These are phyloP conservation scores for Turdus rufiventris DNA, from an alignment of 2,113 vertebrate species.

Conservation along the genomic window DNA sequence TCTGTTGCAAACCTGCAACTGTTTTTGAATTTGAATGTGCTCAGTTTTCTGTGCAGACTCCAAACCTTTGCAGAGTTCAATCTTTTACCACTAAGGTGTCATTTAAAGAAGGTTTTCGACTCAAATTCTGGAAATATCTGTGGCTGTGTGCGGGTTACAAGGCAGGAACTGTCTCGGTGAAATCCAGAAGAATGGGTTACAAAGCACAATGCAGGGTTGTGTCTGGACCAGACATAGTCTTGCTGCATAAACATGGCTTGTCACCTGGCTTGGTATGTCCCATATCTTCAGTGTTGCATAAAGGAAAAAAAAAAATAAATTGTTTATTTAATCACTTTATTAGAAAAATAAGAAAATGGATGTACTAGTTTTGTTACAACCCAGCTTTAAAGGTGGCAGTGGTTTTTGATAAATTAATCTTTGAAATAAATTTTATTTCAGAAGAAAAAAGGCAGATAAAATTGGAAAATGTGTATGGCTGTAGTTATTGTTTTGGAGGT, in stretches of 20 bases:
- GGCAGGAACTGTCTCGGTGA: neutral
- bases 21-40: neutral
- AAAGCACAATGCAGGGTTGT: neutral
- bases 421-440: neutral
- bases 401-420: neutral
- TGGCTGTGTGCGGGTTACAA: neutral
- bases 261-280: neutral
- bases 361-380: neutral
- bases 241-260: neutral
- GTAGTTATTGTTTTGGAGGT: neutral
- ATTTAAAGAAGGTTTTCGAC: neutral
- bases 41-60: neutral
- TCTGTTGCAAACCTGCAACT: neutral
- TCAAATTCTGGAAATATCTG: neutral
- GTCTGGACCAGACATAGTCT: neutral
- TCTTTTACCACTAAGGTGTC: neutral
- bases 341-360: neutral
- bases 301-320: neutral
- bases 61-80: neutral
- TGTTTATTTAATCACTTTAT: neutral
- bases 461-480: neutral
- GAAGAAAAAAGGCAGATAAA: neutral
- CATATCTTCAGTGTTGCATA: neutral
- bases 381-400: neutral
- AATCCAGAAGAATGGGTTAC: neutral